Base-by-base conservation (phyloP, 1,140 invertebrate species). In the Trypoxylus dichotomus region DNA sequence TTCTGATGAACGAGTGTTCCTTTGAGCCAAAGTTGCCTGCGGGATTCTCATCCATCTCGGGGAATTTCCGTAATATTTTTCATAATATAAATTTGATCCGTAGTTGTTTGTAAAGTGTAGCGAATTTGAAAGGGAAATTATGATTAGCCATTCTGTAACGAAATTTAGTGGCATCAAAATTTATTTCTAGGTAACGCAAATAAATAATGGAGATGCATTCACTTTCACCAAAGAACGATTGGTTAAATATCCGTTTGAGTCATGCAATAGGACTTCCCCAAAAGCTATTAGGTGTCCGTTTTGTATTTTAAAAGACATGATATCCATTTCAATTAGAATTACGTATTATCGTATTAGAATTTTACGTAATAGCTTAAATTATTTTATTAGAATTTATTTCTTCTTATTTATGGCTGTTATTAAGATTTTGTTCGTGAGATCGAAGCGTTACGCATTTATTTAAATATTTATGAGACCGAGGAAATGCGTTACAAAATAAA, bases 41-140 rank as follows among this genome's bases (percentile, higher is more conserved):
- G 74, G 25, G 7, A 80, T 76, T 79, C 75, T 77, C 27, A 82
- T 63, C 81, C 81, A 83, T 75, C 78, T 76, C 10, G 77, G 75
- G 15, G 21, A n/a, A 75, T 76, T 32, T 68, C 78, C 41, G 68
- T 79, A 63, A 63, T 81, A 81, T n/a, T 79, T 80, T 29, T 80
- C 42, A 24, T 79, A 80, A 80, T 82, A 83, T 15, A 71, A 47
- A 15, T 58, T 73, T 8, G 27, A 47, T 13, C 29, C 15, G 15
- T 32, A 32, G 3, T 58, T 41, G 13, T 75, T 42, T 32, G 58
- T 3, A 76, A 79, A 63, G 8, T 76, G 19, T 43, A 74, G 79
- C 63, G 80, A 73, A n/a, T 76, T 58, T 25, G 81, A 76, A 11
- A 80, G 63, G 72, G 76, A 79, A 75, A 81, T 81, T 7, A 83